A percentile compares a stretch with the other conserved stretches of the same genome.
Evolutionary conservation across 1,140 invertebrate genomes (phyloP).

Genomic region (Zaprionus capensis): DNA sequence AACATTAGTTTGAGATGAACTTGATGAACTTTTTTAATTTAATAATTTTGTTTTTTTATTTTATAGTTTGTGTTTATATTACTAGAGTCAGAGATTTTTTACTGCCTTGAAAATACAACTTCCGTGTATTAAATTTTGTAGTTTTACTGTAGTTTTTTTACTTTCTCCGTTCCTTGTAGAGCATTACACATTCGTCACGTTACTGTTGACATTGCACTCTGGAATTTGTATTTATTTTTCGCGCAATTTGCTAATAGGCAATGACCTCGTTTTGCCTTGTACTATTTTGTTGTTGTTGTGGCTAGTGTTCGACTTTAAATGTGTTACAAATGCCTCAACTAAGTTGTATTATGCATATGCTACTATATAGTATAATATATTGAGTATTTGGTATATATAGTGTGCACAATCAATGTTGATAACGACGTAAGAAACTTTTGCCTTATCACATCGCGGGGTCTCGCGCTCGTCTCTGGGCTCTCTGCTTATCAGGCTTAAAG

Average conservation of each 20-base stretch:
- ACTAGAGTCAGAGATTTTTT: too few species aligned
- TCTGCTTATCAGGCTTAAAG: conserved; percentile 4
- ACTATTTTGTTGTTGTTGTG: conserved; percentile 44
- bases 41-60: background rate
- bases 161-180: background rate
- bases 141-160: background rate
- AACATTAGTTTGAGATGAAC: too few species aligned
- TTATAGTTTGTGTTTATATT: background rate
- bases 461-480: conserved; percentile 15
- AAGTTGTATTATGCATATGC: conserved; percentile 32
- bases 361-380: conserved; percentile 14
- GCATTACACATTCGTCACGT: conserved; percentile 38
- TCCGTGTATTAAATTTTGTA: background rate
- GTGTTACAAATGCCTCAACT: conserved; percentile 50
- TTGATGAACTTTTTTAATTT: too few species aligned
- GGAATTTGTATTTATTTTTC: conserved; percentile 42
- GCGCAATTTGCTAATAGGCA: conserved; percentile 64
- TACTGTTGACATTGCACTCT: conserved; percentile 10
- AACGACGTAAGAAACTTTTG: conserved; percentile 21
- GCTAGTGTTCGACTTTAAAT: conserved; percentile 39
- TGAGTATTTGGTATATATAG: conserved; percentile 39
- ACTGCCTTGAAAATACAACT: too few species aligned
- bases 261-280: conserved; percentile 66
- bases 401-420: conserved; percentile 55
- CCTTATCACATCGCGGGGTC: conserved; percentile 19